Evolutionary conservation across 2,888 invertebrate species (phyloP), one percentile per base, ranked within the genome.

Genomic region (Heliconius ismenius): DNA sequence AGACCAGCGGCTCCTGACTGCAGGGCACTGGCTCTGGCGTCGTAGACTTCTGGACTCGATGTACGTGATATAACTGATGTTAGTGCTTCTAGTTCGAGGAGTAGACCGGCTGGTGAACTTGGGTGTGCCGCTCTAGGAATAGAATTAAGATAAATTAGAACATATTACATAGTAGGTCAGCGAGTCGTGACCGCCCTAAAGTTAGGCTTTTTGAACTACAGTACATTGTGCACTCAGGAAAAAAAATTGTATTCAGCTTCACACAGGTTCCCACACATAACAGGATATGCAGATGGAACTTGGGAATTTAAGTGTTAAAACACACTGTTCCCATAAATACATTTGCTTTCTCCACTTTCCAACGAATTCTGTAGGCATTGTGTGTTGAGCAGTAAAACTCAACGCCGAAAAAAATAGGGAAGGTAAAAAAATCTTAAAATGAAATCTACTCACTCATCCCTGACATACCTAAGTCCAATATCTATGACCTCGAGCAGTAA

Each of bases 41-140:
- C 90, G 86, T 87, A 85, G 83, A 91, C 90, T 75, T 90, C 93
- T 81, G 89, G 95, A 88, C 95, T 95, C 21, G 97, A 95, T 4
- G 96, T 96, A 80, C 97, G 95, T 0, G 96, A 95, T 79, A 97
- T 95, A 32, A 97, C 95, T 0, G 96, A 96, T 0, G 98, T 98
- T 3, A 98, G 92, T 21, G 96, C 95, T 7, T 97, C 96, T 65
- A 98, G 92, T 88, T 98, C 98, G 81, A 96, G 95, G 43, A 98
- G 91, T 36, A 96, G 95, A 0, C 96, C 95, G 3, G 95, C 85
- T 1, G 96, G 95, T 11, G 97, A 95, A 75, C 94, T 95, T 0
- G 97, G 96, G 81, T 93, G 91, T 4, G 90, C 92, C 60, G 92
- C 91, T 79, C 93, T 93, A 83, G 0, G 49, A 3, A 21, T 6